A percentile compares a stretch with the other conserved stretches of the same genome.
phyloP scores from a whole-genome alignment of 2,113 vertebrate species.

The Lepisosteus osseus region DNA sequence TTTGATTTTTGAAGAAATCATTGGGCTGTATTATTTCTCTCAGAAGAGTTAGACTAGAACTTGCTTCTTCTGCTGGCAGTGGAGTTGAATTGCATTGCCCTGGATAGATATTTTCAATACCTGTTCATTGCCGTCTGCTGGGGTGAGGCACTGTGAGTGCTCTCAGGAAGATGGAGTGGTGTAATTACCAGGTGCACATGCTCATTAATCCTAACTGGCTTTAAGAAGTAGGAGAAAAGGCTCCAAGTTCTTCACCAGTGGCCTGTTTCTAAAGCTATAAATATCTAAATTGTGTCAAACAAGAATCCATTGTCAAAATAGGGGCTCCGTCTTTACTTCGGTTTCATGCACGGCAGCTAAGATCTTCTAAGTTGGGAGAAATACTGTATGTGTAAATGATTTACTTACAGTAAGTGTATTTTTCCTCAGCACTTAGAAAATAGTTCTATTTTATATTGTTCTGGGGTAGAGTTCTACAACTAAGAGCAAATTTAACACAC shows the following conservation, averaged over 20 bases:
- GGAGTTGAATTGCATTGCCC: conserved; percentile 56
- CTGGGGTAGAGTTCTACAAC: not conserved
- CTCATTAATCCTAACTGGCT: conserved; percentile 77
- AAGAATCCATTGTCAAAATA: conserved; percentile 68
- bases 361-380: conserved; percentile 49
- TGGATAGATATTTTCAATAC: conserved; percentile 65
- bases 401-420: not conserved
- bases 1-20: no score
- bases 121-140: conserved; percentile 65
- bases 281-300: conserved; percentile 78
- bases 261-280: conserved; percentile 77
- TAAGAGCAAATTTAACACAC: no score
- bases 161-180: conserved; percentile 74
- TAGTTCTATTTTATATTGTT: not conserved
- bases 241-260: conserved; percentile 72
- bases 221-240: conserved; percentile 48
- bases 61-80: conserved; percentile 43
- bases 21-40: not conserved
- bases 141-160: conserved; percentile 52
- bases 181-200: conserved; percentile 78
- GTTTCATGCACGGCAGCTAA: conserved; percentile 77
- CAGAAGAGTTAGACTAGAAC: conserved; percentile 35
- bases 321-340: conserved; percentile 69
- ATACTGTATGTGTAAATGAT: not conserved
- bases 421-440: not conserved